phyloP scores from a whole-genome alignment of 2,888 invertebrate genomes.

The Nymphalis urticae region DNA sequence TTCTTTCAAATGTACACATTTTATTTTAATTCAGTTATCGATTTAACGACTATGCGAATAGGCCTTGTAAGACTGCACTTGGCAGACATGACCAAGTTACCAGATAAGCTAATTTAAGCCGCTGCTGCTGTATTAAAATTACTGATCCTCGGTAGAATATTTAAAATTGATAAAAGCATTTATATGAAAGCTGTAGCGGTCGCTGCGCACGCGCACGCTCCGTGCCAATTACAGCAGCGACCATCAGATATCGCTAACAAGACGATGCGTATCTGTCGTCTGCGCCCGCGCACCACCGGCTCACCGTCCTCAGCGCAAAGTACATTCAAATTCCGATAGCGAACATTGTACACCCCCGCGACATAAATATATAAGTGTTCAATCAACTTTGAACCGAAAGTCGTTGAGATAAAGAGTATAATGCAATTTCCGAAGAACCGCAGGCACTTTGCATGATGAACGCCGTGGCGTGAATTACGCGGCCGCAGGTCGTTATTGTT shows the following conservation, averaged over 20 bases:
- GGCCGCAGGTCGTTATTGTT: constrained; percentile 68
- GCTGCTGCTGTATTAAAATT: constrained; percentile 41
- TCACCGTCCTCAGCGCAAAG: constrained; percentile 43
- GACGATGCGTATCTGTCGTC: constrained; percentile 72
- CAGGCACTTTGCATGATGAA: constrained; percentile 76
- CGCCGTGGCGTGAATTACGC: constrained; percentile 79
- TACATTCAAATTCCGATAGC: constrained; percentile 73
- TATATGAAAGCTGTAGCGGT: constrained; percentile 47
- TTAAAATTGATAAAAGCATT: constrained; percentile 52
- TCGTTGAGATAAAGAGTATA: constrained; percentile 39
- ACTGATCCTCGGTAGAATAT: constrained; percentile 46
- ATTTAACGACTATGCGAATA: neutral
- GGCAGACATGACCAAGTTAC: constrained; percentile 27
- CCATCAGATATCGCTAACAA: constrained; percentile 80
- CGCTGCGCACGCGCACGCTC: constrained; percentile 54
- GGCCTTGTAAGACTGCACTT: constrained; percentile 26
- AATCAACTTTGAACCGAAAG: constrained; percentile 33
- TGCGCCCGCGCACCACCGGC: constrained; percentile 49
- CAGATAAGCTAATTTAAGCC: constrained; percentile 42
- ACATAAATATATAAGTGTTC: constrained; percentile 52
- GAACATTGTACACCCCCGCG: constrained; percentile 61
- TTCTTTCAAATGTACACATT: neutral
- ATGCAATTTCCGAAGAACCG: constrained; percentile 34
- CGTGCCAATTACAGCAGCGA: constrained; percentile 77
- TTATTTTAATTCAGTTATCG: neutral